Conservation (phyloP, 2,888 invertebrate genomes). For the Caenorhabditis sp. region DNA sequence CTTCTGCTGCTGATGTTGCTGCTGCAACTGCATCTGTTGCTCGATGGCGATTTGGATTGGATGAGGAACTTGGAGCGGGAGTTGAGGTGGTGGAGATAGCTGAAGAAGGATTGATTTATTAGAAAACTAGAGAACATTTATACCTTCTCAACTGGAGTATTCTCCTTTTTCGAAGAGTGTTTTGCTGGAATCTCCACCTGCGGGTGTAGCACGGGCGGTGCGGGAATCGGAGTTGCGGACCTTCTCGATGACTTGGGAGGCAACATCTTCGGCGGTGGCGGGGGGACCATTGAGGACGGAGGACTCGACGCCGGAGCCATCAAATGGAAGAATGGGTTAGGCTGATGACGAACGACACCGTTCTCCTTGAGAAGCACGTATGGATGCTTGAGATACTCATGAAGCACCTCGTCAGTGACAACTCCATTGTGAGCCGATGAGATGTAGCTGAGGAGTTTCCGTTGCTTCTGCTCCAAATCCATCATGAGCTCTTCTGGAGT, state of each 20-base stretch:
- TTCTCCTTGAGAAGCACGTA: constrained; percentile 43
- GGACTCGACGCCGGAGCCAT: constrained; percentile 5
- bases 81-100: constrained; percentile 43
- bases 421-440: constrained; percentile 31
- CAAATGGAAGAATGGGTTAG: constrained; percentile 47
- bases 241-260: constrained; percentile 9
- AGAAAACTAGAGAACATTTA: too few species aligned
- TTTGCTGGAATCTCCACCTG: constrained; percentile 35
- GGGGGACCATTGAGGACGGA: background rate
- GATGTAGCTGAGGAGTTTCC: constrained; percentile 39
- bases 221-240: constrained; percentile 43
- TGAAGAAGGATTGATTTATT: constrained; percentile 9
- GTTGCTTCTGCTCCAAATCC: constrained; percentile 30
- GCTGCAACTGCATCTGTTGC: too few species aligned
- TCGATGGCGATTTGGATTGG: too few species aligned
- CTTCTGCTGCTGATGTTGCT: background rate
- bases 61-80: constrained; percentile 24
- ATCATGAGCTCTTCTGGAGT: constrained; percentile 23
- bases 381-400: constrained; percentile 39
- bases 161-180: constrained; percentile 6
- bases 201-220: constrained; percentile 31
- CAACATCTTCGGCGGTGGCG: constrained; percentile 17
- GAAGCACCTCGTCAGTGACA: constrained; percentile 41
- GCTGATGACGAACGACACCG: constrained; percentile 23
- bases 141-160: constrained; percentile 32